These are phyloP conservation scores for Chamaetylas fuelleborni DNA, from an alignment of 2,113 vertebrate species.

Conservation along the genomic window DNA sequence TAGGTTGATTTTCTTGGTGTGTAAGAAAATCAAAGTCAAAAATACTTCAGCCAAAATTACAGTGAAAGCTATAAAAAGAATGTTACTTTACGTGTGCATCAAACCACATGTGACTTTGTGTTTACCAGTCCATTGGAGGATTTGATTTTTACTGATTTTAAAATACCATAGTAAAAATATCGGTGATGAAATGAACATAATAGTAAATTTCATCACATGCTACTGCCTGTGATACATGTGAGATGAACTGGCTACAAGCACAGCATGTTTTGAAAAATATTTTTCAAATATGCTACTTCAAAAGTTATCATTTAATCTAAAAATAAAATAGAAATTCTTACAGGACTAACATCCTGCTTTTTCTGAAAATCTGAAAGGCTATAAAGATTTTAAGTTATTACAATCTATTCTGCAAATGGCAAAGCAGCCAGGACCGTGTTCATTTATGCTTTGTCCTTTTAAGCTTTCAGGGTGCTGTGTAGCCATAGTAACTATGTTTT, in stretches of 20 bases:
- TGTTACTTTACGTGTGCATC: background rate
- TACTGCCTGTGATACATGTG: background rate
- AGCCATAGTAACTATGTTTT: conserved; percentile 72
- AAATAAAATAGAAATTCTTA: background rate
- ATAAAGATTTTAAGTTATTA: conserved; percentile 39
- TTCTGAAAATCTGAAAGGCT: background rate
- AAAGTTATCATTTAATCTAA: background rate
- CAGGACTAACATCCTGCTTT: background rate
- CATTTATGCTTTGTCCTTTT: conserved; percentile 72
- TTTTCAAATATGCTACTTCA: background rate
- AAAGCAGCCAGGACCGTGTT: conserved; percentile 28
- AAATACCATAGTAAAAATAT: background rate
- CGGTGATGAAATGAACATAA: background rate
- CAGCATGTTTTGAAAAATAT: background rate
- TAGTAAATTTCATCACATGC: background rate
- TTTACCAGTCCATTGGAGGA: background rate
- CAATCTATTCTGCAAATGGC: conserved; percentile 53
- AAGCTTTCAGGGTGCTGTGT: conserved; percentile 68
- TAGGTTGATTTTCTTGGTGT: background rate
- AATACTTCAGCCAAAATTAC: background rate
- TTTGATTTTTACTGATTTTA: background rate
- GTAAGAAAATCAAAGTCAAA: background rate
- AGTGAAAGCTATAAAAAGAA: background rate
- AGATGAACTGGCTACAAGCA: background rate
- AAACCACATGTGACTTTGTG: background rate